Evolutionary conservation across 2,888 invertebrate genomes (phyloP).

Genomic region (Tenthredo mesomela): DNA sequence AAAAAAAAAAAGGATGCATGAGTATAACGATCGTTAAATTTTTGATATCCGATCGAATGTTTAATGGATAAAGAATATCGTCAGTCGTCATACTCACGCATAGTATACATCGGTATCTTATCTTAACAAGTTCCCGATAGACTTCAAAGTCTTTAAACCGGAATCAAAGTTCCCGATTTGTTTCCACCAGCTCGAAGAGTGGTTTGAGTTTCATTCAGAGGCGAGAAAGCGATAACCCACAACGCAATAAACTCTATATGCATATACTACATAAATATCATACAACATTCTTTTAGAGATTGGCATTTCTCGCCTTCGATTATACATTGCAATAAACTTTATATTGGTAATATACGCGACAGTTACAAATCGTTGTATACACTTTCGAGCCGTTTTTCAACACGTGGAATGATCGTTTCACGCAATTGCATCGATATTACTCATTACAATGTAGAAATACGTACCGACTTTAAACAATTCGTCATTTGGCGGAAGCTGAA

Average conservation of each 20-base stretch:
- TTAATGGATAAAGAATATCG: not conserved
- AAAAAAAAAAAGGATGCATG: not conserved
- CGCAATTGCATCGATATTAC: not conserved
- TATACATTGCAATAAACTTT: not conserved
- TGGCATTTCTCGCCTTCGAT: conserved; percentile 6
- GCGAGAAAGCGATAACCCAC: conserved; percentile 37
- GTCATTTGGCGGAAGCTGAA: not conserved
- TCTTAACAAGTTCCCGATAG: conserved; percentile 41
- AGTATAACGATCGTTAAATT: not conserved
- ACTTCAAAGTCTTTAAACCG: conserved; percentile 33
- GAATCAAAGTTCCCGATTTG: conserved; percentile 41
- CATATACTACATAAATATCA: not conserved
- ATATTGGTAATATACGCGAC: not conserved
- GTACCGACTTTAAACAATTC: not conserved
- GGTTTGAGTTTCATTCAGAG: conserved; percentile 27
- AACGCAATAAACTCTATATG: not conserved
- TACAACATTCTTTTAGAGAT: not conserved
- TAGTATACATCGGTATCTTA: conserved; percentile 38
- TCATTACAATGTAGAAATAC: not conserved
- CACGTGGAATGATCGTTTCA: not conserved
- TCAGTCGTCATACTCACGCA: conserved; percentile 5
- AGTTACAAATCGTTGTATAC: not conserved
- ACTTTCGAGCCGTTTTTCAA: not conserved
- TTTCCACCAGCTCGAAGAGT: conserved; percentile 12
- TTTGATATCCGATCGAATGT: not conserved